These are phyloP conservation scores for Agriopis leucophaearia DNA, from an alignment of 2,888 invertebrate species.

Conservation along the genomic window DNA sequence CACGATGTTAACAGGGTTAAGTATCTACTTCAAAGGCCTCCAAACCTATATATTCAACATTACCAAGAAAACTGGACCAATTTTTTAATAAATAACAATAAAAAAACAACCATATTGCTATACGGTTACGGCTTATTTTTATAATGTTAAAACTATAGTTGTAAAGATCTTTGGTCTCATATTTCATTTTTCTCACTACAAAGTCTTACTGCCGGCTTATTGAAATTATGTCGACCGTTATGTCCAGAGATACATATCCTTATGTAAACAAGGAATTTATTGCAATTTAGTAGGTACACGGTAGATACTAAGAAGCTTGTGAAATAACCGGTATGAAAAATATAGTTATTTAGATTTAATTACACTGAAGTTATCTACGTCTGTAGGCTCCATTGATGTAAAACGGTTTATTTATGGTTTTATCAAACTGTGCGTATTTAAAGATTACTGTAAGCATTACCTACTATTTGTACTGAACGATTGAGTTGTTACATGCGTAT, in stretches of 20 bases:
- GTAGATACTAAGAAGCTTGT: slow-evolving; percentile 69
- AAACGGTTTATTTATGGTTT: slow-evolving; percentile 68
- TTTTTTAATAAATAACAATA: too few relatives aligned
- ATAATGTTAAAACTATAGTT: too few relatives aligned
- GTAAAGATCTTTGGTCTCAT: too few relatives aligned
- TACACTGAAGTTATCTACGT: slow-evolving; percentile 48
- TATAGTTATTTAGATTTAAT: slow-evolving; percentile 55
- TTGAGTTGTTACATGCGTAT: slow-evolving; percentile 60
- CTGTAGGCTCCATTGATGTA: slow-evolving; percentile 56
- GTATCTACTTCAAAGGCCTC: neutral
- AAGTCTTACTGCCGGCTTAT: slow-evolving; percentile 53
- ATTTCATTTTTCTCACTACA: slow-evolving; percentile 39
- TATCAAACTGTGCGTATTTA: slow-evolving; percentile 64
- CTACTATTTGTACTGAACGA: slow-evolving; percentile 59
- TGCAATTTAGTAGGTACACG: slow-evolving; percentile 59
- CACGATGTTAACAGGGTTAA: slow-evolving; percentile 31
- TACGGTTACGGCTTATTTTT: too few relatives aligned
- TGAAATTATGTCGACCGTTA: slow-evolving; percentile 60
- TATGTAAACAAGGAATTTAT: slow-evolving; percentile 74
- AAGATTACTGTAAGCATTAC: slow-evolving; percentile 58
- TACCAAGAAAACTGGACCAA: too few relatives aligned
- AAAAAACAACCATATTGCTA: too few relatives aligned
- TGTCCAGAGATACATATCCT: slow-evolving; percentile 55
- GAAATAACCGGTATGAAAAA: slow-evolving; percentile 53
- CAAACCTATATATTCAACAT: too few relatives aligned